Conservation (phyloP, 2,888 invertebrate species). For the Polydrusus pterygomalis region DNA sequence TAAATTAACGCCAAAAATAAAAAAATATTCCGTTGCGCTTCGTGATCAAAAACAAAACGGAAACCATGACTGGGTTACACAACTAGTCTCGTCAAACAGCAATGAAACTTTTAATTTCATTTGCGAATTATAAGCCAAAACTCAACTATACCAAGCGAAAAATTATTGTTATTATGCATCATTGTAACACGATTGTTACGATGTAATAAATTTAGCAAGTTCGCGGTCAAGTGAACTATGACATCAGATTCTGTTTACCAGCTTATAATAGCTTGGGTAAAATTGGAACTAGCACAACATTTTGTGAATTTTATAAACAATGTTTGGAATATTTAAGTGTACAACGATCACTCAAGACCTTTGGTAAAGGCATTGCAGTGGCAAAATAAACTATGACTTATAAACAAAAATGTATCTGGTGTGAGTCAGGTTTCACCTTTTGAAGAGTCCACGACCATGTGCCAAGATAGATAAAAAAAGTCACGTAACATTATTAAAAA, state of each 20-base stretch:
- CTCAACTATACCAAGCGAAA: not conserved
- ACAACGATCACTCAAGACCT: no score
- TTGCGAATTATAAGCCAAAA: not conserved
- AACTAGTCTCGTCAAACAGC: not conserved
- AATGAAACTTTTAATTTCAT: conserved; percentile 10
- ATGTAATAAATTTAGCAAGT: conserved; percentile 37
- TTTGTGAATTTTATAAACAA: not conserved
- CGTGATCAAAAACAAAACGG: conserved; percentile 14
- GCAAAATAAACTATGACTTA: no score
- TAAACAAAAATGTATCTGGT: no score
- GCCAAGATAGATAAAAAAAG: no score
- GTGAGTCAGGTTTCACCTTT: no score
- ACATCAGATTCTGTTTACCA: conserved; percentile 47
- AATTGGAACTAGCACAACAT: conserved; percentile 17
- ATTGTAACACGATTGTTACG: not conserved
- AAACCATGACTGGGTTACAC: conserved; percentile 18
- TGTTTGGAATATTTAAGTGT: not conserved
- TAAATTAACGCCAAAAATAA: not conserved
- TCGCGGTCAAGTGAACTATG: conserved; percentile 51
- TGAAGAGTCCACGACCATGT: no score
- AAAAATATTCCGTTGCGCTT: conserved; percentile 1
- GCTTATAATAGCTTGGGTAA: conserved; percentile 41
- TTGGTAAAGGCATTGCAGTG: no score
- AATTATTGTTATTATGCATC: conserved; percentile 12
- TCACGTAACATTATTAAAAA: no score